phyloP scores from a whole-genome alignment of 1,140 invertebrate genomes.

The Catajapyx aquilonaris region DNA sequence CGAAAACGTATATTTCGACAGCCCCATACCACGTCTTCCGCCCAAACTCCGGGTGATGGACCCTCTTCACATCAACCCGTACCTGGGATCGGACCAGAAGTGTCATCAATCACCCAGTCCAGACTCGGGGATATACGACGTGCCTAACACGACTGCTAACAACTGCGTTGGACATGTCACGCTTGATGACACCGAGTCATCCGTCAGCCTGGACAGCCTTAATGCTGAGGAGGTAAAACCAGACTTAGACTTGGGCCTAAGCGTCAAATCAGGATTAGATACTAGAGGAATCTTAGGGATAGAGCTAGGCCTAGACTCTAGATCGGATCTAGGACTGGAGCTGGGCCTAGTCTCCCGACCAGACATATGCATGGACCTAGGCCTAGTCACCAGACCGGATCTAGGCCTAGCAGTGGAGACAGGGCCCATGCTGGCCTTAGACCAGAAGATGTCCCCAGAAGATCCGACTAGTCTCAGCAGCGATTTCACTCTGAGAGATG shows the following conservation, averaged over 20 bases:
- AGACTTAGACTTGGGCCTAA: background rate
- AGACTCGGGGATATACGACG: background rate
- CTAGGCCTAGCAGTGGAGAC: too few species aligned
- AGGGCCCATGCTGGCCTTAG: too few species aligned
- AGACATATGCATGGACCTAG: too few species aligned
- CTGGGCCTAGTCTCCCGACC: too few species aligned
- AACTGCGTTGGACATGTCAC: background rate
- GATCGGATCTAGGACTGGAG: too few species aligned
- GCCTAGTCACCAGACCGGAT: too few species aligned
- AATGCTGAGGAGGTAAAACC: background rate
- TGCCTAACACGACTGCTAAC: background rate
- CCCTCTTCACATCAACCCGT: background rate
- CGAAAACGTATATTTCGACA: background rate
- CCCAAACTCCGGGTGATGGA: background rate
- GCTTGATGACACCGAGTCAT: background rate
- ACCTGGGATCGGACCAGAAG: background rate
- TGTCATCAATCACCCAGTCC: background rate
- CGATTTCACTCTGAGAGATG: too few species aligned
- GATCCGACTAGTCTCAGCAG: too few species aligned
- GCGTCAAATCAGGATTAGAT: background rate
- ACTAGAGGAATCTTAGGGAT: background rate
- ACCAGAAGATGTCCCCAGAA: too few species aligned
- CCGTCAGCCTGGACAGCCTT: background rate
- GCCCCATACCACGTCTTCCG: too few species aligned
- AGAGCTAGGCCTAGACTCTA: too few species aligned